phyloP scores from a whole-genome alignment of 2,797 vertebrate species.

The Gadopsis bispinosus region DNA sequence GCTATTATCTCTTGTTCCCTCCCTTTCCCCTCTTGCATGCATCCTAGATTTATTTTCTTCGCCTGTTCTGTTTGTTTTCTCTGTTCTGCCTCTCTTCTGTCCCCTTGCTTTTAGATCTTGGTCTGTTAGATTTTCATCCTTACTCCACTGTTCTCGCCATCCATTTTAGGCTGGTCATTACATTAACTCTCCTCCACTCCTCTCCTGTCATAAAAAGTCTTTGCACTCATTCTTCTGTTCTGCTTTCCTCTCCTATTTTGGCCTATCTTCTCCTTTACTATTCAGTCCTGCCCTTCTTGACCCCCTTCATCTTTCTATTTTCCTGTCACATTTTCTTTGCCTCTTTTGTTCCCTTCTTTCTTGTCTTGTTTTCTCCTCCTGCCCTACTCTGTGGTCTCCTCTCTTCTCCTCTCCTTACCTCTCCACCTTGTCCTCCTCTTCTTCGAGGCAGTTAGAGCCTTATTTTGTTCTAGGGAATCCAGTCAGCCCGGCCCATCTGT shows the following conservation, averaged over 20 bases:
- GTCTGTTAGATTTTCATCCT: conserved; percentile 18
- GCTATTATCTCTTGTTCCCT: conserved; percentile 58
- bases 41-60: conserved; percentile 54
- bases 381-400: background rate
- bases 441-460: conserved; percentile 36
- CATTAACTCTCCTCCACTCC: conserved; percentile 23
- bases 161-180: conserved; percentile 42
- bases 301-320: conserved; percentile 19
- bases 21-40: conserved; percentile 19
- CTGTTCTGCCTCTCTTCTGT: conserved; percentile 2
- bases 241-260: conserved; percentile 9
- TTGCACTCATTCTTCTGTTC: conserved; percentile 4
- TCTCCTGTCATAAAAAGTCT: background rate
- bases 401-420: background rate
- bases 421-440: conserved; percentile 16
- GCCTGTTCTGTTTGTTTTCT: conserved; percentile 28
- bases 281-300: conserved; percentile 13
- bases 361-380: background rate
- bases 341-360: conserved; percentile 1
- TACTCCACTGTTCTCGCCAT: conserved; percentile 14
- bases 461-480: conserved; percentile 67
- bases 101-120: conserved; percentile 9
- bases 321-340: conserved; percentile 21
- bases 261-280: conserved; percentile 13
- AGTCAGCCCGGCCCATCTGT: conserved; percentile 65